Base-by-base conservation (phyloP, 2,888 invertebrate genomes). In the Tubulanus polymorphus region DNA sequence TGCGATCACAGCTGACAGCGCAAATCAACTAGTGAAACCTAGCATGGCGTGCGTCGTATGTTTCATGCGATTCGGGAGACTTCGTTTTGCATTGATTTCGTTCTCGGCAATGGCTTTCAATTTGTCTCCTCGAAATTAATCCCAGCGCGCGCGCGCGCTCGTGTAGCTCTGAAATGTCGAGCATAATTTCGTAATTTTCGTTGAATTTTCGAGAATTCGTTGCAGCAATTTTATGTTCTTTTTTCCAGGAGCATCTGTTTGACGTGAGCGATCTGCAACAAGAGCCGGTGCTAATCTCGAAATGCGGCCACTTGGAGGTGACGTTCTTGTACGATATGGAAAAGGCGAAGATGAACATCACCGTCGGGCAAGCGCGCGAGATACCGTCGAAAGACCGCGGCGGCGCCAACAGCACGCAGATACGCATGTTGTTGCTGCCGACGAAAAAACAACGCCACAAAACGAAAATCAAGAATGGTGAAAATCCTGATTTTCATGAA, bases 361-460 rank as follows among this genome's bases (percentile, higher is more conserved):
- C 92, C 70, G 88, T 95, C 53, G 83, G 93, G 62, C 93, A 93
- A 80, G 93, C 91, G 0, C 84, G 88, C 50, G 87, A 89, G 49
- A 83, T 94, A 67, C 88, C 90, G 57, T 84, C 87, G 66, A 83
- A 72, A 51, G 72, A 73, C 37, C 60, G 73, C 5, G 73, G 73
- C 3, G 72, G 73, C 8, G 71, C 75, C 26, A 75, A 67, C 55
- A 72, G 65, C 55, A 67, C 71, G 8, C 72, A 74, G 63, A 91
- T 93, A 61, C 86, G 93, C 63, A 84, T 94, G 66, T 86, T 94
- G 48, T 84, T 95, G 71, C 80, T 95, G 63, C 95, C 94, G 3
- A 86, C 89, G 73, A 93, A 93, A 77, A 93, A 93, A 79, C 93
- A 93, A 77, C 91, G 93, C 72, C 90, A 90, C 79, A 94, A 94